phyloP scores from a whole-genome alignment of 1,140 invertebrate genomes.

The Diuraphis noxia region DNA sequence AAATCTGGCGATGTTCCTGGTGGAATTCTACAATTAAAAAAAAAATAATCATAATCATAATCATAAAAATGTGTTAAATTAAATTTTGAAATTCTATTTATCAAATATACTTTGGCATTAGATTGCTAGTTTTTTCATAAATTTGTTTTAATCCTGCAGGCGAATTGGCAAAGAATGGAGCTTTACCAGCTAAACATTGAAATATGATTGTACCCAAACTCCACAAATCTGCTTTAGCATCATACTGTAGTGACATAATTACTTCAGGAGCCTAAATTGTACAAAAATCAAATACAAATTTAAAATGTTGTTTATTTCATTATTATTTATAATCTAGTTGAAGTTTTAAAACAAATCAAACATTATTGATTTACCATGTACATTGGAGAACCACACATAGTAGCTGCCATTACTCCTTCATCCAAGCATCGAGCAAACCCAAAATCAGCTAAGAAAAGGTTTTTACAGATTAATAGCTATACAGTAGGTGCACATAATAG shows the following conservation, averaged over 20 bases:
- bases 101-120: slow-evolving; percentile 84
- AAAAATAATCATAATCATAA: neutral
- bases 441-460: slow-evolving; percentile 84
- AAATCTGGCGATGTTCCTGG: slow-evolving; percentile 87
- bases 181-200: slow-evolving; percentile 97
- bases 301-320: neutral
- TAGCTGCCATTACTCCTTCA: slow-evolving; percentile 99
- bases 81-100: slow-evolving; percentile 33
- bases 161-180: slow-evolving; percentile 96
- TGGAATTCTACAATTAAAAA: slow-evolving; percentile 77
- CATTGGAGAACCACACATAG: slow-evolving; percentile 98
- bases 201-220: slow-evolving; percentile 98
- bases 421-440: slow-evolving; percentile 97
- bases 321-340: neutral
- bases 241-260: slow-evolving; percentile 98
- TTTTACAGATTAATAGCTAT: neutral
- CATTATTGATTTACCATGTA: slow-evolving; percentile 81
- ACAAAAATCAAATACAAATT: slow-evolving; percentile 52
- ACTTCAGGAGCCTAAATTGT: slow-evolving; percentile 89
- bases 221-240: slow-evolving; percentile 99
- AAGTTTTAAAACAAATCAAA: neutral
- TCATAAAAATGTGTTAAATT: neutral
- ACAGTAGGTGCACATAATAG: neutral
- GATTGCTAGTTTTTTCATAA: slow-evolving; percentile 95
- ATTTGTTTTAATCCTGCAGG: slow-evolving; percentile 97